Conservation (phyloP, 2,888 invertebrate genomes). For the Pinctada fucata region DNA sequence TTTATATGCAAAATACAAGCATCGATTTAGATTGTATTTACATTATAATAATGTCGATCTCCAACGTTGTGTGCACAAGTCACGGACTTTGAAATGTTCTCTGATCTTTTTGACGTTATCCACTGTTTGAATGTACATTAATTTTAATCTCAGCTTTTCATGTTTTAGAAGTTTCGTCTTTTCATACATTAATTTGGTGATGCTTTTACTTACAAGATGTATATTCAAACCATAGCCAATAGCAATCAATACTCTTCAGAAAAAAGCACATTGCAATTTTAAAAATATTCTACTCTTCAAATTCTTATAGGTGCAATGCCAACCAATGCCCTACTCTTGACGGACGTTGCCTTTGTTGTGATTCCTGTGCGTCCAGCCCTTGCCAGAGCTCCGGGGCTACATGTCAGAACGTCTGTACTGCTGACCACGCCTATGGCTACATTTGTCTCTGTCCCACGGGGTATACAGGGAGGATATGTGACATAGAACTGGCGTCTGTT, state of each 20-base stretch:
- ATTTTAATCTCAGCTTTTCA: no score
- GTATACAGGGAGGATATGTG: slow-evolving; percentile 85
- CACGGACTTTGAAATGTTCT: neutral
- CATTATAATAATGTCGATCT: neutral
- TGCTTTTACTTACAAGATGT: no score
- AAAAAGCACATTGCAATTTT: no score
- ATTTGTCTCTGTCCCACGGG: slow-evolving; percentile 95
- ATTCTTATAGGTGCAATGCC: slow-evolving; percentile 20
- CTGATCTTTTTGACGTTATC: neutral
- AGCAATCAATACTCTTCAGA: no score
- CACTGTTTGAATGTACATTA: no score
- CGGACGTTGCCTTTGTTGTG: slow-evolving; percentile 78
- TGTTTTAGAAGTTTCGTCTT: no score
- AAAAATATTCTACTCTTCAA: no score
- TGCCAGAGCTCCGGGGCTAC: slow-evolving; percentile 79
- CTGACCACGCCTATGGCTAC: slow-evolving; percentile 48
- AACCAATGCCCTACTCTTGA: slow-evolving; percentile 26
- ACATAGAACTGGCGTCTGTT: slow-evolving; percentile 72
- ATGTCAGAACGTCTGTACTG: slow-evolving; percentile 49
- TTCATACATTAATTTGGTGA: no score
- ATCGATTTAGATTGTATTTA: neutral
- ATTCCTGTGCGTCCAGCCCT: slow-evolving; percentile 61
- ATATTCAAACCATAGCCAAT: no score
- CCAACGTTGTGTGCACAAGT: neutral
- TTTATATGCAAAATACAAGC: neutral